Conservation (phyloP, 2,113 vertebrate genomes). For the Prionailurus viverrinus region DNA sequence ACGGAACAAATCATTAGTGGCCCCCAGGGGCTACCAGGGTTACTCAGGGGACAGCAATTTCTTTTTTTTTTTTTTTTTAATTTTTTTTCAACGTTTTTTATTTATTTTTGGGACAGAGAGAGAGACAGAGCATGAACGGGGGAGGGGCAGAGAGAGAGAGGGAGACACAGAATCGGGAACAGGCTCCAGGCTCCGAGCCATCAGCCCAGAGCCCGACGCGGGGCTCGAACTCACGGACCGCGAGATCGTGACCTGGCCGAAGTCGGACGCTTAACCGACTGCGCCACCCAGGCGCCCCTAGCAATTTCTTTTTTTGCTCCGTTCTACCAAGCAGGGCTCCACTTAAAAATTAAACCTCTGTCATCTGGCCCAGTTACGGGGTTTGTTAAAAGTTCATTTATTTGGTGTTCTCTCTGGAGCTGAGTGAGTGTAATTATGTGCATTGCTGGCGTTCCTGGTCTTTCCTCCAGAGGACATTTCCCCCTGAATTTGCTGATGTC, state of each 20-base stretch:
- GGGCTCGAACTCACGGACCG: too few species aligned
- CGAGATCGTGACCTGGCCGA: too few species aligned
- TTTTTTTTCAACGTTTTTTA: too few species aligned
- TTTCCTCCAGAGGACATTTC: slow-evolving; percentile 81
- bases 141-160: too few species aligned
- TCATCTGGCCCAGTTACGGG: slow-evolving; percentile 39
- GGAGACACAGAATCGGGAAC: too few species aligned
- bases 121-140: too few species aligned
- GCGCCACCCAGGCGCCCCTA: too few species aligned
- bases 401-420: slow-evolving; percentile 77
- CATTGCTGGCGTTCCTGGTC: slow-evolving; percentile 80
- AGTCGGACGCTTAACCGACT: too few species aligned
- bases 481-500: slow-evolving; percentile 81
- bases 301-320: slow-evolving; percentile 31
- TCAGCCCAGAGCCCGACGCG: too few species aligned
- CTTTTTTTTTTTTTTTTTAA: neutral
- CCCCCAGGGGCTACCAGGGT: slow-evolving; percentile 85
- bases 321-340: neutral
- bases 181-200: too few species aligned
- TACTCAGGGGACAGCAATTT: slow-evolving; percentile 68
- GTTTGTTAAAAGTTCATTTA: slow-evolving; percentile 82
- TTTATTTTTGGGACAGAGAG: too few species aligned
- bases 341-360: slow-evolving; percentile 67
- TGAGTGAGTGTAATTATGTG: slow-evolving; percentile 72
- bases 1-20: slow-evolving; percentile 81